These are phyloP conservation scores for Leptinotarsa texana DNA, from an alignment of 1,140 invertebrate species.

Conservation along the genomic window DNA sequence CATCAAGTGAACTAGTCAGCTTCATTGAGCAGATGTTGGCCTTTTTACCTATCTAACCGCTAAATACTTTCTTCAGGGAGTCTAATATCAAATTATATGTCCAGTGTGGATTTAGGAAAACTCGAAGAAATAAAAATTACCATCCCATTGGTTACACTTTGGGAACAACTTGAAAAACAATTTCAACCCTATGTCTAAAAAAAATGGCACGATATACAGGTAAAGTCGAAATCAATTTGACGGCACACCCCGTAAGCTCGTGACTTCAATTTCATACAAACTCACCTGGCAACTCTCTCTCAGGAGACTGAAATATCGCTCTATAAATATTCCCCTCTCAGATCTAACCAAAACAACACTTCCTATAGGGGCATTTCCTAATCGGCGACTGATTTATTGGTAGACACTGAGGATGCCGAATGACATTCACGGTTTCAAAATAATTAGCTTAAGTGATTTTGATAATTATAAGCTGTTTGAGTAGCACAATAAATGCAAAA, in stretches of 20 bases:
- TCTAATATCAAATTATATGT: too few relatives aligned
- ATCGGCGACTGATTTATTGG: constrained; percentile 5
- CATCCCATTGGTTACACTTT: background rate
- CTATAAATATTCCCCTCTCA: background rate
- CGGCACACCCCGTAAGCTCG: background rate
- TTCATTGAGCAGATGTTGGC: too few relatives aligned
- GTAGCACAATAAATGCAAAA: background rate
- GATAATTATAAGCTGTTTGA: background rate
- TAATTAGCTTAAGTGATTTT: constrained; percentile 1
- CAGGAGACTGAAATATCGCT: background rate
- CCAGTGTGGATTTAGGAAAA: too few relatives aligned
- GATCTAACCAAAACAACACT: background rate
- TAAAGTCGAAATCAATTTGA: background rate
- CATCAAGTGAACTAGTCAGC: too few relatives aligned
- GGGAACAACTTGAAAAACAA: background rate
- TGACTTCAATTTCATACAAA: background rate
- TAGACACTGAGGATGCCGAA: background rate
- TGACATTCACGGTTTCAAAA: background rate
- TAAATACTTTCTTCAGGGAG: too few relatives aligned
- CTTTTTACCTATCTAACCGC: too few relatives aligned
- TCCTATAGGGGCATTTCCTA: background rate
- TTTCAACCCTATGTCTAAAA: too few relatives aligned
- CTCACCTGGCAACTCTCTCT: background rate
- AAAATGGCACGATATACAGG: background rate
- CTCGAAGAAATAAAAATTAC: too few relatives aligned